Evolutionary conservation across 2,888 invertebrate species (phyloP).

Genomic region (Capitulum mitella): DNA sequence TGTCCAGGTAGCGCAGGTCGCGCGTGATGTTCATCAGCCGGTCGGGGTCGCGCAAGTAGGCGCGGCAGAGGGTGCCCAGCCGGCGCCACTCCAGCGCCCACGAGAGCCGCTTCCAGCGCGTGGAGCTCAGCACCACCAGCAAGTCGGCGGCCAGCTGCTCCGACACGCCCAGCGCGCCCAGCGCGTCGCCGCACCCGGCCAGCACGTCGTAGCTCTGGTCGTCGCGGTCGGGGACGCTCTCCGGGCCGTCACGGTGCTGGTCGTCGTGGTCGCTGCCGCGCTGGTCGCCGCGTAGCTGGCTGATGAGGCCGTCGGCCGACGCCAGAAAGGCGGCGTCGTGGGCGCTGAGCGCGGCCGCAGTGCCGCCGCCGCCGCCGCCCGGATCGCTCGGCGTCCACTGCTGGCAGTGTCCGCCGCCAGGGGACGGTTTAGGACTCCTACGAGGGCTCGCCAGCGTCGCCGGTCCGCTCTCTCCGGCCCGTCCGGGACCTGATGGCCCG

Average conservation of each 20-base stretch:
- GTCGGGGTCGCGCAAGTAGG: constrained; percentile 47
- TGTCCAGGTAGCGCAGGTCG: constrained; percentile 62
- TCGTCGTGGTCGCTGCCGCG: neutral
- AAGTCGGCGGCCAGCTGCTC: constrained; percentile 52
- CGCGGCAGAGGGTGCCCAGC: constrained; percentile 51
- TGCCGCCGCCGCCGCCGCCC: neutral
- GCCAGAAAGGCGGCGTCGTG: neutral
- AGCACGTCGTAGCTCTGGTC: constrained; percentile 40
- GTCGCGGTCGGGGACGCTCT: too few species aligned
- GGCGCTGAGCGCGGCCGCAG: neutral
- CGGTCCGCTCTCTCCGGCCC: neutral
- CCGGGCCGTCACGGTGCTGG: too few species aligned
- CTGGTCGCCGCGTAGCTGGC: neutral
- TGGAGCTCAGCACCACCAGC: constrained; percentile 56
- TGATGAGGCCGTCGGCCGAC: neutral
- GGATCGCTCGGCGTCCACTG: neutral
- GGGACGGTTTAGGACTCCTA: too few species aligned
- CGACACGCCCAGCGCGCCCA: constrained; percentile 33
- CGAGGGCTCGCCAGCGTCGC: too few species aligned
- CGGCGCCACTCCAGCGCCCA: constrained; percentile 60
- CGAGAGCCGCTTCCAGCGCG: constrained; percentile 61
- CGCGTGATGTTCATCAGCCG: constrained; percentile 53
- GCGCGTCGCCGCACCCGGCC: constrained; percentile 10
- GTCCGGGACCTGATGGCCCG: too few species aligned
- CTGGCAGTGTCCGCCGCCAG: too few species aligned